Percentiles rank a stretch among this genome's conserved stretches.
phyloP scores from a whole-genome alignment of 2,797 vertebrate species.

The Cynopterus sphinx region DNA sequence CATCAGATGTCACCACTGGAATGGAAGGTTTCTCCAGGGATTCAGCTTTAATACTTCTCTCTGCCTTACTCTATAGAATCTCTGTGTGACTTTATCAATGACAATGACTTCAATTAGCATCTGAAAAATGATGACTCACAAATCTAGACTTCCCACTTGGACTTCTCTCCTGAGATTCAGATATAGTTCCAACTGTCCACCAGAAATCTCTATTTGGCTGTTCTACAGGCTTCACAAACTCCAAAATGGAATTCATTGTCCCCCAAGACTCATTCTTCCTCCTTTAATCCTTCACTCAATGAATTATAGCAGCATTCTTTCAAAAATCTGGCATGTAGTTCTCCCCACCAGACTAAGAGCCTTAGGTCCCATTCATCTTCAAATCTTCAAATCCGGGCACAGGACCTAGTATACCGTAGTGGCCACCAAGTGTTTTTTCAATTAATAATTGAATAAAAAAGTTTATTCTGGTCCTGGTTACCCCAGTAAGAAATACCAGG shows the following conservation, averaged over 20 bases:
- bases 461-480: background rate
- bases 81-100: constrained; percentile 31
- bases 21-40: constrained; percentile 9
- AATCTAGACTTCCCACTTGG: background rate
- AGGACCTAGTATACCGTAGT: background rate
- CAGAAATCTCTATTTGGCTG: background rate
- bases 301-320: background rate
- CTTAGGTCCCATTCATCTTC: background rate
- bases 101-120: constrained; percentile 12
- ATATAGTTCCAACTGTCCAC: background rate
- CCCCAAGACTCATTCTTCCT: background rate
- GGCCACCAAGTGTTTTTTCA: background rate
- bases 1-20: constrained; percentile 43
- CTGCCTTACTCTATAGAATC: constrained; percentile 33
- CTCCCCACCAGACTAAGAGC: background rate
- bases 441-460: background rate
- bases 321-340: background rate
- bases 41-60: background rate
- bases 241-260: constrained; percentile 27
- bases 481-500: background rate
- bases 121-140: constrained; percentile 12
- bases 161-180: background rate
- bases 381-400: background rate
- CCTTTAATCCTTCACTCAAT: background rate
- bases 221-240: background rate